Conservation (phyloP, 1,140 invertebrate genomes). For the Gryllus bimaculatus region DNA sequence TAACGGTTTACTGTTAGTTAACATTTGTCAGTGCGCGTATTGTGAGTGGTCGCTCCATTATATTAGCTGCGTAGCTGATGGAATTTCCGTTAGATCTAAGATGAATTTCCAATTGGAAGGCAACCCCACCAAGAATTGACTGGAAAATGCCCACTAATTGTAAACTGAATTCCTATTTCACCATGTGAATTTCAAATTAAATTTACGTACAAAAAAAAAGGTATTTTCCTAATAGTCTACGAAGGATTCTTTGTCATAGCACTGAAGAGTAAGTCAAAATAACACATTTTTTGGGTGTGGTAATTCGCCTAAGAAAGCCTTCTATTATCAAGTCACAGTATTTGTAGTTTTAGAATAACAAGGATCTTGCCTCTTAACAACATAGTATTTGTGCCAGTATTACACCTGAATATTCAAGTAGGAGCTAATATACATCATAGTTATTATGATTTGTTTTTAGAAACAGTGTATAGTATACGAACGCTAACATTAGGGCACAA, state of each 20-base stretch:
- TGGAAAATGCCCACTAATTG: neutral
- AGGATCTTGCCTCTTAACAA: neutral
- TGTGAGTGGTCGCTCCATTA: no score
- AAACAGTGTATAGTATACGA: neutral
- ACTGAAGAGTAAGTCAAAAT: neutral
- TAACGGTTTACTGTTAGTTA: no score
- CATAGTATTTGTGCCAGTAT: neutral
- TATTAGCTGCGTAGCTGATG: no score
- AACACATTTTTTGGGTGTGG: neutral
- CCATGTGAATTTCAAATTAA: neutral
- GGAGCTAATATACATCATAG: neutral
- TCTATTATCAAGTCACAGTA: slow-evolving; percentile 5
- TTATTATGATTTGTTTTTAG: neutral
- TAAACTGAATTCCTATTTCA: neutral
- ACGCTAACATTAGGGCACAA: neutral
- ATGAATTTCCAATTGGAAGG: no score
- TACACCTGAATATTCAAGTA: neutral
- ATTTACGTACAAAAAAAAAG: neutral
- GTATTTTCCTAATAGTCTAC: neutral
- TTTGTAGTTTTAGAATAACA: slow-evolving; percentile 3
- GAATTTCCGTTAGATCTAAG: no score
- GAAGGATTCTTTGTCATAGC: neutral
- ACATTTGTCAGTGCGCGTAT: no score
- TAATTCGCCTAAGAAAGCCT: neutral
- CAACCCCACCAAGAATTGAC: neutral